phyloP scores from a whole-genome alignment of 2,888 invertebrate species.

The Ctena decussata region DNA sequence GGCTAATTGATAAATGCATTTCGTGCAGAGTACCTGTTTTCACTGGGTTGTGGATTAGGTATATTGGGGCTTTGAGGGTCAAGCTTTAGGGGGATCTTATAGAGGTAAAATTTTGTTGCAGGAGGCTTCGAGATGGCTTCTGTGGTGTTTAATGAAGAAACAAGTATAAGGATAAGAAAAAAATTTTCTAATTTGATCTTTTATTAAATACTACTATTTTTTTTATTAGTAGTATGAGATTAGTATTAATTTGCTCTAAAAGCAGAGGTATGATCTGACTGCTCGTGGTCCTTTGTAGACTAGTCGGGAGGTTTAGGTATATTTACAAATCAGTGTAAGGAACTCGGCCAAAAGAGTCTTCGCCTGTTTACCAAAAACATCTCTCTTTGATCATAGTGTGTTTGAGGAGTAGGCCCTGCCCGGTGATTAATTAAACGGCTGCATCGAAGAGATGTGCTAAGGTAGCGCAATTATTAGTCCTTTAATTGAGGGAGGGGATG shows the following conservation, averaged over 20 bases:
- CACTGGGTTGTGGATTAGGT: background rate
- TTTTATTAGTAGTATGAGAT: constrained; percentile 35
- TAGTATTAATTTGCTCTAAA: background rate
- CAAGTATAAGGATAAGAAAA: background rate
- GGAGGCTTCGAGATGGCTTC: constrained; percentile 16
- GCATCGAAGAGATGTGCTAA: constrained; percentile 88
- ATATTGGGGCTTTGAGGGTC: constrained; percentile 8
- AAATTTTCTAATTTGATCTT: background rate
- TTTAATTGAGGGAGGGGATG: constrained; percentile 50
- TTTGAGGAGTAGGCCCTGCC: constrained; percentile 76
- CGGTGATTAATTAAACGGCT: constrained; percentile 77
- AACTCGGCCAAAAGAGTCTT: constrained; percentile 78
- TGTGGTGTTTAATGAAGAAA: background rate
- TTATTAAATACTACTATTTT: background rate
- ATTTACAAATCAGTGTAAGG: constrained; percentile 48
- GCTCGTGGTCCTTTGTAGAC: too few species aligned
- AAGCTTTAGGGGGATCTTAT: constrained; percentile 2
- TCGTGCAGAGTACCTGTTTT: background rate
- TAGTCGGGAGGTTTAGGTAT: background rate
- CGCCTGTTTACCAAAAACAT: constrained; percentile 85
- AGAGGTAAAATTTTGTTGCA: background rate
- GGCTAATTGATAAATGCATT: constrained; percentile 36
- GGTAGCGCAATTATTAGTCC: constrained; percentile 53
- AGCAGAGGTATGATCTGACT: too few species aligned
- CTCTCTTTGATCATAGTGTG: constrained; percentile 58